Evolutionary conservation across 2,797 vertebrate species (phyloP).

Genomic region (Sebastes dallii): DNA sequence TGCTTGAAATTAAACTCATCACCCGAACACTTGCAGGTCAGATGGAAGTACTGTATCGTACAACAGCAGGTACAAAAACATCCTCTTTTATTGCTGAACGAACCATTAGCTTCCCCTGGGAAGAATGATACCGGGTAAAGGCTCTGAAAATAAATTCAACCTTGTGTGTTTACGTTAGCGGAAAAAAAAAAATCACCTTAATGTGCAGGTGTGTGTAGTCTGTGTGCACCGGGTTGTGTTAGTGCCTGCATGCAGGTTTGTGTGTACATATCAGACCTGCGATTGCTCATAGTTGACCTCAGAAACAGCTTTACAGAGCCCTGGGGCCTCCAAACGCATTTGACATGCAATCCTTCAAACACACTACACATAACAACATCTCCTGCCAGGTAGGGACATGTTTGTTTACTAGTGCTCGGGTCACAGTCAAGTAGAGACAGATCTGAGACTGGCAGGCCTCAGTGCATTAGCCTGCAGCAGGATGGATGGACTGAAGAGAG

Average conservation of each 20-base stretch:
- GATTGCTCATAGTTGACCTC: slow-evolving; percentile 16
- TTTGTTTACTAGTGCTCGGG: slow-evolving; percentile 23
- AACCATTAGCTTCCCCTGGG: neutral
- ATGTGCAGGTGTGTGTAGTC: neutral
- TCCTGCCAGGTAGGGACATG: slow-evolving; percentile 25
- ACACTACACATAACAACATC: slow-evolving; percentile 36
- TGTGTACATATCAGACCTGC: neutral
- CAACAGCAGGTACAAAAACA: slow-evolving; percentile 1
- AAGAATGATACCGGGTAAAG: neutral
- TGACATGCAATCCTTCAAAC: slow-evolving; percentile 31
- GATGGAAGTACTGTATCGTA: neutral
- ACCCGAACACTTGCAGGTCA: slow-evolving; percentile 5
- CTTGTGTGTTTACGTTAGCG: neutral
- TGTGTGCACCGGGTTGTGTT: neutral
- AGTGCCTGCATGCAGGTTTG: neutral
- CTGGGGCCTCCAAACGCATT: slow-evolving; percentile 18
- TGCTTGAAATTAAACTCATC: neutral
- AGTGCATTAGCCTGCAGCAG: slow-evolving; percentile 6
- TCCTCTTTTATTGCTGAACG: neutral
- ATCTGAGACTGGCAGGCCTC: slow-evolving; percentile 2
- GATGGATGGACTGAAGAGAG: neutral
- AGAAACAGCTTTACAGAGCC: slow-evolving; percentile 40
- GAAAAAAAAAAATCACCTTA: neutral
- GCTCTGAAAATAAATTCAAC: neutral
- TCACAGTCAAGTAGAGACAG: slow-evolving; percentile 32